Evolutionary conservation across 2,888 invertebrate genomes (phyloP), one percentile per base, ranked within the genome.

Genomic region (Drosophila mettleri): DNA sequence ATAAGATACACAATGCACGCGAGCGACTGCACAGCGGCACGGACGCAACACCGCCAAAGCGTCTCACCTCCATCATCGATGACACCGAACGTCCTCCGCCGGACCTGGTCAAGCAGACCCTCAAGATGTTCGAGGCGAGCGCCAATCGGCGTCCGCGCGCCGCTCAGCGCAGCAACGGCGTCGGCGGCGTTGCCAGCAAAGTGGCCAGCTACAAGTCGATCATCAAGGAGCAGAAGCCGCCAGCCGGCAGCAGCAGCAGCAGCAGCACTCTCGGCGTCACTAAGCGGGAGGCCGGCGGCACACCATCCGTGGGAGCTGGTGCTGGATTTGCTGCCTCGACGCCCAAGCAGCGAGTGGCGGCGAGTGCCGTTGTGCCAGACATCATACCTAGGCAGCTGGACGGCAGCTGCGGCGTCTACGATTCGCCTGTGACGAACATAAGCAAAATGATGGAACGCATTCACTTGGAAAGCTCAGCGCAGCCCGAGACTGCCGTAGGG

Each of bases 21-120:
- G 93, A 90, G 86, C 89, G 91, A 9, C 91, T 90, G 64, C 91
- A 88, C 60, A 84, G 93, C 39, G 94, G 94, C 81, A 88, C 88
- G 2, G 91, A 91, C 61, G 59, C 78, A 7, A 78, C 86, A 65
- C 90, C 91, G 4, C 93, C 94, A 76, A 94, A 95, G 84, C 94
- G 94, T 84, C 94, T 95, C 79, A 93, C 93, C 76, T 95, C 93
- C 1, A 93, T 95, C 48, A 93, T 96, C 85, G 94, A 94, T 80
- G 96, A 95, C 75, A 94, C 94, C 14, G 97, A 97, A 87, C 94
- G 97, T 51, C 98, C 98, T 2, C 97, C 98, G 18, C 96, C 96
- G 1, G 98, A 98, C 93, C 95, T 97, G 76, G 98, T 98, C 66
- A 96, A 96, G 85, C 95, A 97, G 68, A 96, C 97, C 14, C 94